Evolutionary conservation across 2,113 vertebrate species (phyloP).

Genomic region (Saccopteryx bilineata): DNA sequence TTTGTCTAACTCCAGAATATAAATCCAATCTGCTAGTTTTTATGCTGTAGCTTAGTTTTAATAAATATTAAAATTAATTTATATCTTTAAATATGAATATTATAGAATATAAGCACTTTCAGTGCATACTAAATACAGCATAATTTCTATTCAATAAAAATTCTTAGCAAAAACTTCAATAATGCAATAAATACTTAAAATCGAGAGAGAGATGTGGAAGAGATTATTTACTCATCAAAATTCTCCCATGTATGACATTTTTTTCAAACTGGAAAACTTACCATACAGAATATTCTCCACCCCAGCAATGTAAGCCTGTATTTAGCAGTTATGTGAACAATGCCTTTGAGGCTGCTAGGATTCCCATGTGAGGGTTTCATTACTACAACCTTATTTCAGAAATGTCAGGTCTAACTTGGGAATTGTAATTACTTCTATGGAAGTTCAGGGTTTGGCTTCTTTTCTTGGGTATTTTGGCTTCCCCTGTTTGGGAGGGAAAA

Average conservation of each 20-base stretch:
- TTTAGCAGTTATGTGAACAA: slow-evolving; percentile 49
- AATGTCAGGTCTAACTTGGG: slow-evolving; percentile 66
- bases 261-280: slow-evolving; percentile 54
- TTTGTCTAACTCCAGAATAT: background rate
- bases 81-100: slow-evolving; percentile 47
- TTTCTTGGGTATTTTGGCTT: slow-evolving; percentile 77
- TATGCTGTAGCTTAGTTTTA: slow-evolving; percentile 24
- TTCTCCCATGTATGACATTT: background rate
- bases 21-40: background rate
- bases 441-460: slow-evolving; percentile 74
- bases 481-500: slow-evolving; percentile 59
- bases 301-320: slow-evolving; percentile 50
- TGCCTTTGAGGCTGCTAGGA: slow-evolving; percentile 59
- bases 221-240: slow-evolving; percentile 56
- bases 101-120: background rate
- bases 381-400: slow-evolving; percentile 66
- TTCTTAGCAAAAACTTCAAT: background rate
- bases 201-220: background rate
- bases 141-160: slow-evolving; percentile 56
- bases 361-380: slow-evolving; percentile 62
- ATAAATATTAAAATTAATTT: slow-evolving; percentile 59
- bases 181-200: slow-evolving; percentile 29
- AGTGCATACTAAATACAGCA: slow-evolving; percentile 13
- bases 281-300: background rate
- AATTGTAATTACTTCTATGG: slow-evolving; percentile 65